Conservation (phyloP, 2,797 vertebrate species). For the Onychomys torridus region DNA sequence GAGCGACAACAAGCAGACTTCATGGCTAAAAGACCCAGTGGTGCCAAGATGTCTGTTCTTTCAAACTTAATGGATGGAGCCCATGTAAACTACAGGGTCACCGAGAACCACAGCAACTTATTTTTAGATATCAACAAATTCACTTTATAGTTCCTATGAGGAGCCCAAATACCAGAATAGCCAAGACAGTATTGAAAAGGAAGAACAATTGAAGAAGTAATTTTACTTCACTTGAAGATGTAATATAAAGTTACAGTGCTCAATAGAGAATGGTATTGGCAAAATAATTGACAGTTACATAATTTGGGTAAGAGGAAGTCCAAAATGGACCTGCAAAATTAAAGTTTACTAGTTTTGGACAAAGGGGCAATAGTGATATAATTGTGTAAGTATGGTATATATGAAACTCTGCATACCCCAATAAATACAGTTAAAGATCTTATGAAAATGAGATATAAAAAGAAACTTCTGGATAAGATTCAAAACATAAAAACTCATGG, state of each 20-base stretch:
- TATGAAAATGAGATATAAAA: background rate
- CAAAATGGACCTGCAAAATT: background rate
- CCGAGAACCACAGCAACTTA: background rate
- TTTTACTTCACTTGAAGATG: background rate
- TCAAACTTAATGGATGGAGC: background rate
- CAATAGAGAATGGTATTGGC: background rate
- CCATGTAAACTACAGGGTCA: background rate
- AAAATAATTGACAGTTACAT: background rate
- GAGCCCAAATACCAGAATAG: background rate
- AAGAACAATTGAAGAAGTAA: background rate
- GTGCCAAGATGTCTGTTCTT: no score
- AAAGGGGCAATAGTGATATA: background rate
- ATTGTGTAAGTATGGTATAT: background rate
- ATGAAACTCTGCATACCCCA: background rate
- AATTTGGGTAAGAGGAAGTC: background rate
- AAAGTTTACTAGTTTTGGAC: background rate
- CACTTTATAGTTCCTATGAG: background rate
- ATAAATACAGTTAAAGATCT: background rate
- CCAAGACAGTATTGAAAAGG: background rate
- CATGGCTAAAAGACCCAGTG: background rate
- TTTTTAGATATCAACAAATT: background rate
- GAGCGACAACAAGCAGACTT: background rate
- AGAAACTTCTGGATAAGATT: background rate
- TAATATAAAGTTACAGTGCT: background rate
- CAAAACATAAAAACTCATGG: background rate